phyloP scores from a whole-genome alignment of 2,797 vertebrate species.

The Limnodromus scolopaceus region DNA sequence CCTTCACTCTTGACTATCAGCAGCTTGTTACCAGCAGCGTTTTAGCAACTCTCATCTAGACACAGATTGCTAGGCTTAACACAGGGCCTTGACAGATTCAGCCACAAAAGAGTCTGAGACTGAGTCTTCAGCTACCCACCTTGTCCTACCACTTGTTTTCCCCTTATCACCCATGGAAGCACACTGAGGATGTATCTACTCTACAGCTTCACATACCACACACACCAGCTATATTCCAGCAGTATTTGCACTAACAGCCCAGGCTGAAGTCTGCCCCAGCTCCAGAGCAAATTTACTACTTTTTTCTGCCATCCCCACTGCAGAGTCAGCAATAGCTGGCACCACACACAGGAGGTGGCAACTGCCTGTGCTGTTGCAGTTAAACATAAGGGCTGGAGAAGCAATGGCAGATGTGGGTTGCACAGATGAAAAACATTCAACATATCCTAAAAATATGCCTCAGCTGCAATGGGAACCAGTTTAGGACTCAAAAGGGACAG shows the following conservation, averaged over 20 bases:
- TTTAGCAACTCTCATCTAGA: background rate
- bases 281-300: background rate
- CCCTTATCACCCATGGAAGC: background rate
- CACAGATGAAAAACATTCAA: background rate
- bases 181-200: background rate
- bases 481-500: background rate
- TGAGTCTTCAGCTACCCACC: background rate
- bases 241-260: background rate
- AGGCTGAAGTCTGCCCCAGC: background rate
- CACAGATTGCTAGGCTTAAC: background rate
- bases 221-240: background rate
- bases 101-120: background rate
- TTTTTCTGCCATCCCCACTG: background rate
- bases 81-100: background rate
- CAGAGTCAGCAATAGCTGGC: background rate
- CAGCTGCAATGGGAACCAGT: background rate
- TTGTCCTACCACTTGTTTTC: background rate
- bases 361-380: background rate
- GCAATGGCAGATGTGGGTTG: background rate
- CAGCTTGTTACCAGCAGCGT: background rate
- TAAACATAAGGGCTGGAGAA: background rate
- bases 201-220: background rate
- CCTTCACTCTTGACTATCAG: background rate
- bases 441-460: background rate
- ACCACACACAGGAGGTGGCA: background rate